Percentiles rank a stretch among this genome's conserved stretches.
These are phyloP conservation scores for Heliconius ismenius DNA, from an alignment of 2,888 invertebrate species.

Conservation along the genomic window DNA sequence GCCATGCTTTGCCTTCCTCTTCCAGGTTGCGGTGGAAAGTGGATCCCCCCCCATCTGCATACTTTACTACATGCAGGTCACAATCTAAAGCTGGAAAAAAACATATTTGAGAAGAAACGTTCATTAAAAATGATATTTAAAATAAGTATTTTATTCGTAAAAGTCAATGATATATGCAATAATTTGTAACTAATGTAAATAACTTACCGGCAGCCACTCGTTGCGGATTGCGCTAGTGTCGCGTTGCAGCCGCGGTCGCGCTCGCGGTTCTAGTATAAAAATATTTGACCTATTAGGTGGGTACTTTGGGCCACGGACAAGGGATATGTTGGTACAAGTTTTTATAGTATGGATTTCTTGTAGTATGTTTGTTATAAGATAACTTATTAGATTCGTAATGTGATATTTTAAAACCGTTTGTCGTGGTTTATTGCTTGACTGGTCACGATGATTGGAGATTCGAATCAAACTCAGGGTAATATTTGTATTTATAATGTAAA, in stretches of 20 bases:
- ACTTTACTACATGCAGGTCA: too few relatives aligned
- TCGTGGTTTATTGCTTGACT: not conserved
- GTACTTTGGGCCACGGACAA: not conserved
- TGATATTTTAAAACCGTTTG: not conserved
- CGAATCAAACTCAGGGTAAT: not conserved
- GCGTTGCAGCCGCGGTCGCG: slow-evolving; percentile 14
- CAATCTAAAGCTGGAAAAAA: too few relatives aligned
- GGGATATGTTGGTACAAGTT: not conserved
- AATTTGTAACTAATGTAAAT: slow-evolving; percentile 17
- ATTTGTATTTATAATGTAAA: too few relatives aligned
- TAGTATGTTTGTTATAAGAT: not conserved
- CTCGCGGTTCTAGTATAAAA: slow-evolving; percentile 17
- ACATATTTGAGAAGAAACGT: not conserved
- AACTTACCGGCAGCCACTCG: slow-evolving; percentile 15
- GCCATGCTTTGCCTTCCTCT: too few relatives aligned
- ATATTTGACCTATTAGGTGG: not conserved
- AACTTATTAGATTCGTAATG: too few relatives aligned
- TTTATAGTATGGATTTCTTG: not conserved
- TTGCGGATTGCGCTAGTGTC: slow-evolving; percentile 18
- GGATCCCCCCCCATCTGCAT: too few relatives aligned
- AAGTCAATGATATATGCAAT: too few relatives aligned
- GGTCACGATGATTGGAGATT: not conserved
- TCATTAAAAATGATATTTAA: not conserved
- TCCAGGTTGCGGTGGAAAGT: too few relatives aligned
- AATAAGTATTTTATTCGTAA: not conserved